These are phyloP conservation scores for Cephalopterus ornatus DNA, from an alignment of 2,113 vertebrate genomes.

Conservation along the genomic window DNA sequence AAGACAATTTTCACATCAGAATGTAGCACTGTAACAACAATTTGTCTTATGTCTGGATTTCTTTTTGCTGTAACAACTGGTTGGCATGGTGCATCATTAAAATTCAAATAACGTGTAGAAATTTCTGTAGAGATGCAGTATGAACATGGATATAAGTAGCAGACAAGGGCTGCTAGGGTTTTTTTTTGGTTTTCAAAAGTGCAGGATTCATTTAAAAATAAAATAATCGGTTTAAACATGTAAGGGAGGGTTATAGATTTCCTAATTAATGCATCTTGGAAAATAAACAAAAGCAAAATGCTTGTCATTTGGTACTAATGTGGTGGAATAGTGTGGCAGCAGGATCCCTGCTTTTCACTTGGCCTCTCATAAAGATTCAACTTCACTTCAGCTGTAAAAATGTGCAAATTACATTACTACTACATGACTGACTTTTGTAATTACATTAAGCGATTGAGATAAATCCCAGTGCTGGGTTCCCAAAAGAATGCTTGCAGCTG, in stretches of 20 bases:
- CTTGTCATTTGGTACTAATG: slow-evolving; percentile 65
- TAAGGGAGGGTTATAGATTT: slow-evolving; percentile 28
- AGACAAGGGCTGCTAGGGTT: background rate
- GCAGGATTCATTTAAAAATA: slow-evolving; percentile 1
- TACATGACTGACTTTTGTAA: slow-evolving; percentile 87
- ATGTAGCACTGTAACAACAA: background rate
- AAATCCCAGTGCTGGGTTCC: slow-evolving; percentile 86
- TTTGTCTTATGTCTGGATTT: background rate
- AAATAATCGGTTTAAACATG: background rate
- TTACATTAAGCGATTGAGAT: slow-evolving; percentile 88
- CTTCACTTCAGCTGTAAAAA: slow-evolving; percentile 77
- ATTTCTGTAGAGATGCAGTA: slow-evolving; percentile 4
- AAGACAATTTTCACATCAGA: background rate
- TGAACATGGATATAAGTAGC: background rate
- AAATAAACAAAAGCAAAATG: slow-evolving; percentile 64
- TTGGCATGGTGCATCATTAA: background rate
- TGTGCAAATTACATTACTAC: slow-evolving; percentile 81
- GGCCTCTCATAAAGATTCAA: slow-evolving; percentile 65
- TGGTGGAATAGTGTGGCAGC: slow-evolving; percentile 60
- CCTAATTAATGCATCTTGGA: slow-evolving; percentile 40
- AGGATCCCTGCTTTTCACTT: slow-evolving; percentile 67
- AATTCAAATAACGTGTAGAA: slow-evolving; percentile 4
- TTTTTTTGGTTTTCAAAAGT: background rate
- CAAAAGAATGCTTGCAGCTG: slow-evolving; percentile 96
- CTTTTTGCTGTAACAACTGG: background rate